phyloP scores from a whole-genome alignment of 2,797 vertebrate genomes.

The Gymnothorax javanicus region DNA sequence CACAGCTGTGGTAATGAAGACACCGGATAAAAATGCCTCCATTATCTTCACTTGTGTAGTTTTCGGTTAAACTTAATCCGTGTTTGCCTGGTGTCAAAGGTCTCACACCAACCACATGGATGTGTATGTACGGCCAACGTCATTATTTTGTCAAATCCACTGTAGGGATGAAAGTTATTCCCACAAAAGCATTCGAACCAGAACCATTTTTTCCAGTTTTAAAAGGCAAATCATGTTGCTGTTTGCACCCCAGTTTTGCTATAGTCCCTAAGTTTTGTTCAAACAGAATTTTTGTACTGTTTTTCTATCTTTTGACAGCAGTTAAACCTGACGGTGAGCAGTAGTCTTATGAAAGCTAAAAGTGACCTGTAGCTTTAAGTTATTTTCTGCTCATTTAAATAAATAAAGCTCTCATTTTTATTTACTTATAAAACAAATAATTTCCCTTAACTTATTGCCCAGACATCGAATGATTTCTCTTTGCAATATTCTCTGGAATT shows the following conservation, averaged over 20 bases:
- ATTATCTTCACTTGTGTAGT: neutral
- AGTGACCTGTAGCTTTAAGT: neutral
- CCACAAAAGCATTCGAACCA: neutral
- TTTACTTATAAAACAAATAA: neutral
- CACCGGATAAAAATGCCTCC: neutral
- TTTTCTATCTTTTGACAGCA: neutral
- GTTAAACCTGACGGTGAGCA: neutral
- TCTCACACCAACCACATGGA: neutral
- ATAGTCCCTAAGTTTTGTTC: neutral
- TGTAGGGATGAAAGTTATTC: neutral
- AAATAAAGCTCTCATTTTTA: neutral
- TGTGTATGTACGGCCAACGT: neutral
- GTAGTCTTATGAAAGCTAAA: neutral
- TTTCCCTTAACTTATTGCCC: neutral
- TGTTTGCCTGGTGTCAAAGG: neutral
- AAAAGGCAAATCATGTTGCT: slow-evolving; percentile 5
- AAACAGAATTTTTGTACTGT: neutral
- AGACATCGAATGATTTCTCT: neutral
- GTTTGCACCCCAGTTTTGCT: neutral
- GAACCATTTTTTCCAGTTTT: neutral
- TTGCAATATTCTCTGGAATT: neutral
- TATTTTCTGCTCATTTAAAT: neutral
- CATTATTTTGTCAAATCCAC: neutral
- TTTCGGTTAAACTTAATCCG: slow-evolving; percentile 1
- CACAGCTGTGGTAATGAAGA: neutral